Evolutionary conservation across 2,888 invertebrate genomes (phyloP).

Genomic region (Lasioglossum pauxillum): DNA sequence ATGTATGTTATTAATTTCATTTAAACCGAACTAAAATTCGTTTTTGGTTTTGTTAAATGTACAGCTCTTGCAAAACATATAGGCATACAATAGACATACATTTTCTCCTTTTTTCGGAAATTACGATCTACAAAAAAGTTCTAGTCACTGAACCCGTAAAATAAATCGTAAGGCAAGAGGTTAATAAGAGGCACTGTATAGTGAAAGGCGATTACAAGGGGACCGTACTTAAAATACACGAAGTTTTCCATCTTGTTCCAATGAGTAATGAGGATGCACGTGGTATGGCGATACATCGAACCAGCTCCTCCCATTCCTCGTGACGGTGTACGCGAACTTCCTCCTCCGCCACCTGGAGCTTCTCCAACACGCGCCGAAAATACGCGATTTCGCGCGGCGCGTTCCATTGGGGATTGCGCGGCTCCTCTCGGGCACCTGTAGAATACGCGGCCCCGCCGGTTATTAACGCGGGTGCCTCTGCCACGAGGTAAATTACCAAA

Average conservation of each 20-base stretch:
- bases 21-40: too few relatives aligned
- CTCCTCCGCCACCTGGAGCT: slow-evolving; percentile 68
- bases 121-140: too few relatives aligned
- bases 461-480: slow-evolving; percentile 36
- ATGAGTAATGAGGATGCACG: slow-evolving; percentile 43
- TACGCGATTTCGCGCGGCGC: slow-evolving; percentile 57
- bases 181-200: not conserved
- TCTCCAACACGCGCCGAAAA: slow-evolving; percentile 70
- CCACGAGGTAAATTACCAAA: slow-evolving; percentile 3
- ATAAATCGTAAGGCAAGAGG: too few relatives aligned
- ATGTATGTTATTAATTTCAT: too few relatives aligned
- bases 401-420: slow-evolving; percentile 42
- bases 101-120: too few relatives aligned
- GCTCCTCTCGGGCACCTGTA: slow-evolving; percentile 68
- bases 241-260: slow-evolving; percentile 26
- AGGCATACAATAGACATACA: too few relatives aligned
- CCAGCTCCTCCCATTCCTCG: slow-evolving; percentile 24
- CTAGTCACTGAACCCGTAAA: too few relatives aligned
- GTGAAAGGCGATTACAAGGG: not conserved
- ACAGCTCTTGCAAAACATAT: too few relatives aligned
- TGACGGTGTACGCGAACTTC: slow-evolving; percentile 45
- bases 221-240: not conserved
- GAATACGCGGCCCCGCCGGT: slow-evolving; percentile 52
- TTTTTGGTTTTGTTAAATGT: too few relatives aligned
- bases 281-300: slow-evolving; percentile 40